Evolutionary conservation across 35 echinoderm and acorn worm genomes (phyloP).

Genomic region (Diadema setosum): DNA sequence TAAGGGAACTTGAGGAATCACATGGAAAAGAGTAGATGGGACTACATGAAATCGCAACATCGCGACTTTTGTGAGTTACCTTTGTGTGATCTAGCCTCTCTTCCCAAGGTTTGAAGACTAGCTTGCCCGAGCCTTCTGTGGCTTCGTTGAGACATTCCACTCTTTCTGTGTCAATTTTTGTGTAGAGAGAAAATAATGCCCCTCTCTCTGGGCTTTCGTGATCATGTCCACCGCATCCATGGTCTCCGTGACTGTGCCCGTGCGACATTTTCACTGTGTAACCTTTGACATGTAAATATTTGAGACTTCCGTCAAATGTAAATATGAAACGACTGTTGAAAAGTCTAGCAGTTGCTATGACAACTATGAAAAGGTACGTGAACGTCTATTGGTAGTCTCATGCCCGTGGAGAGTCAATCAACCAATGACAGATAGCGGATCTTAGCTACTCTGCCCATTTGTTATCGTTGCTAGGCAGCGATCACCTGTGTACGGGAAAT

Average conservation of each 20-base stretch:
- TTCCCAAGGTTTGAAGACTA: conserved; percentile 97
- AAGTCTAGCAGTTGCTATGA: background rate
- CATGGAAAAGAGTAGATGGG: background rate
- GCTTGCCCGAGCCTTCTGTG: conserved; percentile 79
- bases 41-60: background rate
- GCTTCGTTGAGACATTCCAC: conserved; percentile 90
- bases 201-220: conserved; percentile 61
- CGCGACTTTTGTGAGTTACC: no score
- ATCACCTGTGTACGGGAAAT: background rate
- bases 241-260: conserved; percentile 48
- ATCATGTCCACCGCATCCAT: conserved; percentile 70
- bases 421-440: background rate
- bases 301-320: background rate
- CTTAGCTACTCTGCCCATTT: background rate
- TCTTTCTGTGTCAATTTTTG: conserved; percentile 78
- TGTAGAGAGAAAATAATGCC: conserved; percentile 78
- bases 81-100: conserved; percentile 73
- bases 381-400: background rate
- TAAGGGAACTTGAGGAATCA: no score
- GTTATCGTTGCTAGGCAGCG: background rate
- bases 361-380: background rate
- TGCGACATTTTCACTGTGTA: background rate
- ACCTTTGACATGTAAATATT: background rate
- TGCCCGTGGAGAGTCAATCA: background rate
- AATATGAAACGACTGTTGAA: background rate